A percentile compares a stretch with the other conserved stretches of the same genome.
phyloP scores from a whole-genome alignment of 2,797 vertebrate genomes.

The Manis crassicaudata region DNA sequence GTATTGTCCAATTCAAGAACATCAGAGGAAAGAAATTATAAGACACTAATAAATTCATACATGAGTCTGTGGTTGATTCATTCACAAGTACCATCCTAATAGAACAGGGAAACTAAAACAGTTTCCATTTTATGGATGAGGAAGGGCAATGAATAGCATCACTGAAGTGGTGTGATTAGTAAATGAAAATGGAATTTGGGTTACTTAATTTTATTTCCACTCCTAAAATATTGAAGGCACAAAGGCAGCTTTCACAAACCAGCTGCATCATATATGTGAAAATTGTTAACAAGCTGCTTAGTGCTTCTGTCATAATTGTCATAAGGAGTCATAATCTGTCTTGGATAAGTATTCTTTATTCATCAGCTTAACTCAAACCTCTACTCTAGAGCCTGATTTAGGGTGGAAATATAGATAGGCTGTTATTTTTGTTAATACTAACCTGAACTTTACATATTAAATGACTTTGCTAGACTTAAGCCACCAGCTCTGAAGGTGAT shows the following conservation, averaged over 20 bases:
- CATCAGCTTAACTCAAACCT: background rate
- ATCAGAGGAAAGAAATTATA: background rate
- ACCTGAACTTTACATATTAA: constrained; percentile 59
- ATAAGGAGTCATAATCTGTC: background rate
- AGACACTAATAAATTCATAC: background rate
- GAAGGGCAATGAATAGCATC: background rate
- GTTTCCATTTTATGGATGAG: background rate
- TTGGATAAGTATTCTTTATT: background rate
- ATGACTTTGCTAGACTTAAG: background rate
- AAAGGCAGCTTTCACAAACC: background rate
- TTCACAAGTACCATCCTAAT: background rate
- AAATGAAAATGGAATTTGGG: background rate
- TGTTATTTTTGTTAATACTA: background rate
- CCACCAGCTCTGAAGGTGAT: background rate
- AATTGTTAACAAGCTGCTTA: background rate
- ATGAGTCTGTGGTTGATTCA: background rate
- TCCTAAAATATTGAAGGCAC: background rate
- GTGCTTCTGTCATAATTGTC: background rate
- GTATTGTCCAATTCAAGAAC: background rate
- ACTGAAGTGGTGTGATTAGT: background rate
- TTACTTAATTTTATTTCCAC: background rate
- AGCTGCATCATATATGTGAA: background rate
- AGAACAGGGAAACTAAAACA: background rate
- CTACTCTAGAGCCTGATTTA: constrained; percentile 27
- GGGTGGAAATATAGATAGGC: background rate